phyloP scores from a whole-genome alignment of 2,113 vertebrate genomes.

The Trinectes maculatus region DNA sequence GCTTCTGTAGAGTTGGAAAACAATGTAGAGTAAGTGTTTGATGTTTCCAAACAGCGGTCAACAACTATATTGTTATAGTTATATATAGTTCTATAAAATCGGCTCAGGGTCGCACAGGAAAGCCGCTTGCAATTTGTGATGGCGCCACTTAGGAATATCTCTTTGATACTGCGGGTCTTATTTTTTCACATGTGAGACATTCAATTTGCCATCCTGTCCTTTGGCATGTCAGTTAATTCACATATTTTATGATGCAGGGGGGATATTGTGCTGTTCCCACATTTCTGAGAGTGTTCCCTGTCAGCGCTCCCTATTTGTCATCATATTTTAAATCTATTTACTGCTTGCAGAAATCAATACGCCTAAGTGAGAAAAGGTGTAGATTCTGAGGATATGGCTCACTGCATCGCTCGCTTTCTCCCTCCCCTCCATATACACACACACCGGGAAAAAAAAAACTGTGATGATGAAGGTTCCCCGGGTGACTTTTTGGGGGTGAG shows the following conservation, averaged over 20 bases:
- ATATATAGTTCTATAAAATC: conserved; percentile 17
- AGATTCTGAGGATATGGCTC: conserved; percentile 72
- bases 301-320: conserved; percentile 80
- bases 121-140: conserved; percentile 36
- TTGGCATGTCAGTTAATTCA: conserved; percentile 72
- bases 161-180: conserved; percentile 49
- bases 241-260: conserved; percentile 73
- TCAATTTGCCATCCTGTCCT: conserved; percentile 63
- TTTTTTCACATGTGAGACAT: conserved; percentile 53
- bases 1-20: conserved; percentile 65
- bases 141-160: conserved; percentile 36
- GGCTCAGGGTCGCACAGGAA: conserved; percentile 14
- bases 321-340: conserved; percentile 85
- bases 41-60: background rate
- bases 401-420: conserved; percentile 43
- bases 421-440: conserved; percentile 8
- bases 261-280: conserved; percentile 78
- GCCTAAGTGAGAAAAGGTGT: conserved; percentile 82
- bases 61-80: background rate
- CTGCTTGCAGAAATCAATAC: conserved; percentile 82
- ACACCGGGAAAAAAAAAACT: conserved; percentile 11
- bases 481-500: conserved; percentile 4
- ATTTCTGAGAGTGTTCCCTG: conserved; percentile 76
- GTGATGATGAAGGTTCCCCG: conserved; percentile 39
- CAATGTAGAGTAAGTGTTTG: conserved; percentile 8